phyloP scores from a whole-genome alignment of 1,140 invertebrate genomes.

The Psix sp. region DNA sequence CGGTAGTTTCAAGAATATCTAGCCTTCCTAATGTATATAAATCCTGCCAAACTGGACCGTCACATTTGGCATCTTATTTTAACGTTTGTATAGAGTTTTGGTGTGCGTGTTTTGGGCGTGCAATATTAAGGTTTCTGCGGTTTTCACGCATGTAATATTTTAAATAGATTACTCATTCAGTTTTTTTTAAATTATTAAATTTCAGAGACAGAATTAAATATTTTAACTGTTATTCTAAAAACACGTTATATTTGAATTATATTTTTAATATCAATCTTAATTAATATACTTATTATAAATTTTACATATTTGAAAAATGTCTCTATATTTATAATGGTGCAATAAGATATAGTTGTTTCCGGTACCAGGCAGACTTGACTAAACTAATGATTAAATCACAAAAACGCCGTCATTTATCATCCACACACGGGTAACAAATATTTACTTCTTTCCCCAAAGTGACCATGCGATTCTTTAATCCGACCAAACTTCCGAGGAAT shows the following conservation, averaged over 20 bases:
- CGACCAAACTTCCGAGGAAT: slow-evolving; percentile 27
- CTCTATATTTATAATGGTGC: no score
- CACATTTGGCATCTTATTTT: slow-evolving; percentile 28
- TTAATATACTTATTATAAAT: no score
- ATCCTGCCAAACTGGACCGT: slow-evolving; percentile 14
- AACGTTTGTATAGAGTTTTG: slow-evolving; percentile 12
- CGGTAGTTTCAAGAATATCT: slow-evolving; percentile 6
- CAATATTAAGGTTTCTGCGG: slow-evolving; percentile 22
- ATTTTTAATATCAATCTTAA: no score
- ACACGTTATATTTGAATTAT: not conserved
- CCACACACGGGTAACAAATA: slow-evolving; percentile 34
- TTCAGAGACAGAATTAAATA: not conserved
- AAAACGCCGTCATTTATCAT: slow-evolving; percentile 30
- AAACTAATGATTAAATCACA: slow-evolving; percentile 17
- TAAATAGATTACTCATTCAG: slow-evolving; percentile 6
- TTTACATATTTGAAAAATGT: no score
- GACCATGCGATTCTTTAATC: slow-evolving; percentile 29
- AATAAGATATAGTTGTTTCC: no score
- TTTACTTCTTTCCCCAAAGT: slow-evolving; percentile 45
- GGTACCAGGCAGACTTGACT: not conserved
- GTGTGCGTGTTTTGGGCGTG: slow-evolving; percentile 9
- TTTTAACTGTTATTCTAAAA: no score
- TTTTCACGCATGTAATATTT: slow-evolving; percentile 7
- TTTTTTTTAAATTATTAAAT: not conserved
- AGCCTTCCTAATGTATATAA: slow-evolving; percentile 8